Base-by-base conservation (phyloP, 53 echinoderm and acorn worm species). In the Echinometra lucunter region DNA sequence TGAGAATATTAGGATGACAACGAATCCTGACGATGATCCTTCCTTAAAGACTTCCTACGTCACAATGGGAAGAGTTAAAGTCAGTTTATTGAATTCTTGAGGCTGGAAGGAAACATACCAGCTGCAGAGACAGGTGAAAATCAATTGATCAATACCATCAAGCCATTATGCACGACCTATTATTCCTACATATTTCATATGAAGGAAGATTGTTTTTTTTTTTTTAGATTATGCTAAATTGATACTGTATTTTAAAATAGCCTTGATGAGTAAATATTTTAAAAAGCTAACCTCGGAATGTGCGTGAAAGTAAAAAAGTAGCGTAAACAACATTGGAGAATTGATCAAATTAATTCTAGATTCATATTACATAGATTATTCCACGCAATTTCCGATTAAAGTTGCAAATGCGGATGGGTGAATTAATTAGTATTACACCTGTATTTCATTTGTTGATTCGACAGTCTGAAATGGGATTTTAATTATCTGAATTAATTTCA, bases 91-190 rank as follows among this genome's bases (percentile, higher is more conserved):
- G 85, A 85, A 45, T 85, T 81, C 49, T 49, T 45, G 11, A 45
- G 49, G 37, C 53, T 5, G 15, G 49, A 10, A 49, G 85, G 49
- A 85, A 85, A 28, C 85, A 47, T 49, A 37, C 45, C 85, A 85
- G 85, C 85, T 85, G 85, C 18, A 9, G 12, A 25, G 85, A n/a
- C 85, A 85, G 85, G n/a, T 85, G 85, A 85, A 56, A 85, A 85
- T 85, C 85, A 85, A 85, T 85, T 49, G 53, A 7, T 49, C 85
- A 49, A 85, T 85, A 85, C 12, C 3, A 2, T 28, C 9, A 85
- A 47, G n/a, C 53, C 28, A 85, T 85, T 85, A 85, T 49, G 27
- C 49, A 49, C 85, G 85, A 47, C 47, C 85, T 85, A 85, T 85
- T 85, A 47, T 28, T 78, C 28, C 53, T 85, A 85, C 40, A 85